Evolutionary conservation across 2,888 invertebrate species (phyloP).

Genomic region (Vandiemenella viatica): DNA sequence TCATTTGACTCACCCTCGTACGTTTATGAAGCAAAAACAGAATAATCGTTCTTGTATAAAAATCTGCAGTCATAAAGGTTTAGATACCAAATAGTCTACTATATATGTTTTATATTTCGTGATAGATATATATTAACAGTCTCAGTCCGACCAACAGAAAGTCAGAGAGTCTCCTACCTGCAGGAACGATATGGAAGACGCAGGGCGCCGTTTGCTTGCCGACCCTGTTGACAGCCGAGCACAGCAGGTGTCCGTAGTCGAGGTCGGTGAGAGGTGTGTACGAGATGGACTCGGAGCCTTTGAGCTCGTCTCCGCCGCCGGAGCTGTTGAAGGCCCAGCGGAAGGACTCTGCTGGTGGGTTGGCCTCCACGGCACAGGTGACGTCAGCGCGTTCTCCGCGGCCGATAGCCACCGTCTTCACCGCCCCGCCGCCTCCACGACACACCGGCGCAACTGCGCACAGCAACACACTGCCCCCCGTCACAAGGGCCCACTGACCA

Average conservation of each 20-base stretch:
- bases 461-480: too few relatives aligned
- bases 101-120: too few relatives aligned
- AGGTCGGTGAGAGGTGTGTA: constrained; percentile 80
- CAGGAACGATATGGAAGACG: constrained; percentile 80
- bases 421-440: too few relatives aligned
- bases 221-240: constrained; percentile 69
- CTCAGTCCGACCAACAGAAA: too few relatives aligned
- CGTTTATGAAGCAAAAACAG: too few relatives aligned
- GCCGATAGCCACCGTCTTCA: constrained; percentile 7
- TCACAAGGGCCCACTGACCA: too few relatives aligned
- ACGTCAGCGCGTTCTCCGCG: constrained; percentile 60
- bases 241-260: constrained; percentile 78
- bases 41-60: too few relatives aligned
- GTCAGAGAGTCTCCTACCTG: constrained; percentile 52
- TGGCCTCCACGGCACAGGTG: constrained; percentile 75
- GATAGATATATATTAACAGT: too few relatives aligned
- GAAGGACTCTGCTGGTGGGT: constrained; percentile 71
- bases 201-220: constrained; percentile 75
- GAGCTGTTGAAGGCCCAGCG: constrained; percentile 85
- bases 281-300: constrained; percentile 58
- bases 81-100: too few relatives aligned
- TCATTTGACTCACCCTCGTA: too few relatives aligned
- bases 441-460: too few relatives aligned
- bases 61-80: too few relatives aligned
- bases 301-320: constrained; percentile 57